These are phyloP conservation scores for Drosophila arizonae DNA, from an alignment of 1,140 invertebrate genomes.

Conservation along the genomic window DNA sequence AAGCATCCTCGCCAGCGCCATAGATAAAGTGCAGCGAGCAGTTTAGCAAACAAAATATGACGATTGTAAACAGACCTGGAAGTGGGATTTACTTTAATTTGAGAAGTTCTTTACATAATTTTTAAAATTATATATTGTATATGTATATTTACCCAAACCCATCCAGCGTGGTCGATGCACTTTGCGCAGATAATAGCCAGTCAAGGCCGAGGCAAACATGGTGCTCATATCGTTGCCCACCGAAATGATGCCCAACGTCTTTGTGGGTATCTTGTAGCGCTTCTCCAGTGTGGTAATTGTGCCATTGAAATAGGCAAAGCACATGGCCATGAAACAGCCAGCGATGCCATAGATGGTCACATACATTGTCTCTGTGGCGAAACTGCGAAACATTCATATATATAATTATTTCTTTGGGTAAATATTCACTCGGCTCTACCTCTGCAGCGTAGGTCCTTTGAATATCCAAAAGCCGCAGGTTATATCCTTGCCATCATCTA, in stretches of 20 bases:
- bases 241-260: slow-evolving; percentile 88
- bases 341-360: slow-evolving; percentile 88
- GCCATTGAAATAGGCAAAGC: slow-evolving; percentile 89
- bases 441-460: slow-evolving; percentile 84
- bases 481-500: slow-evolving; percentile 83
- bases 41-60: slow-evolving; percentile 87
- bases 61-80: slow-evolving; percentile 87
- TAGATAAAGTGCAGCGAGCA: slow-evolving; percentile 89
- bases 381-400: slow-evolving; percentile 65
- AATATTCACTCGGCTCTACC: slow-evolving; percentile 10
- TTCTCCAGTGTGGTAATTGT: slow-evolving; percentile 92
- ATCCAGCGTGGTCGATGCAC: slow-evolving; percentile 76
- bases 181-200: slow-evolving; percentile 67
- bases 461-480: slow-evolving; percentile 86
- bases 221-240: slow-evolving; percentile 86
- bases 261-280: slow-evolving; percentile 90
- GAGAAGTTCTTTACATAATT: slow-evolving; percentile 71
- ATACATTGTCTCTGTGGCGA: slow-evolving; percentile 89
- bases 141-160: slow-evolving; percentile 53
- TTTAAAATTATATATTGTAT: neutral
- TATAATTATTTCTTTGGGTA: neutral
- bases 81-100: slow-evolving; percentile 49
- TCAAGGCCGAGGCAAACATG: slow-evolving; percentile 57
- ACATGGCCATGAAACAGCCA: slow-evolving; percentile 88
- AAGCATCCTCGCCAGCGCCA: slow-evolving; percentile 87